Evolutionary conservation across 2,888 invertebrate genomes (phyloP).

Genomic region (Spodoptera littoralis): DNA sequence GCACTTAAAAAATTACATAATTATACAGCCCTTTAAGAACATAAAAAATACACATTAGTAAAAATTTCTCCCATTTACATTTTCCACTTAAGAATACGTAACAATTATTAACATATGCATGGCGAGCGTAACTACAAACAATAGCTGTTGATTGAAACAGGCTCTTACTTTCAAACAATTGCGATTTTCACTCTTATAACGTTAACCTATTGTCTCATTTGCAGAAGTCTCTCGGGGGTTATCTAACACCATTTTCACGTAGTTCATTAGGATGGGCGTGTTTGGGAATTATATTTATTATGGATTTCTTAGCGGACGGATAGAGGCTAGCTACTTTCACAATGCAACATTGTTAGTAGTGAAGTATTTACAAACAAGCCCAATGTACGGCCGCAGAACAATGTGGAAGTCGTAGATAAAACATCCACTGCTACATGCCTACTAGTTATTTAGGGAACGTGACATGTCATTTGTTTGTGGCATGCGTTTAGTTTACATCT

Average conservation of each 20-base stretch:
- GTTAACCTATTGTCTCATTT: constrained; percentile 62
- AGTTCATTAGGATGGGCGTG: constrained; percentile 52
- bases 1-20: too few relatives aligned
- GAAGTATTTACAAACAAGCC: constrained; percentile 61
- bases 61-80: constrained; percentile 9
- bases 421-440: constrained; percentile 47
- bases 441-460: constrained; percentile 35
- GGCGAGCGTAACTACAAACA: constrained; percentile 47
- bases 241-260: constrained; percentile 50
- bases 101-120: constrained; percentile 40
- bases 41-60: constrained; percentile 10
- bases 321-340: constrained; percentile 58
- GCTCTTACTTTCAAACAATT: constrained; percentile 74
- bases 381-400: constrained; percentile 38
- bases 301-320: constrained; percentile 54
- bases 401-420: constrained; percentile 57
- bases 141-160: constrained; percentile 49
- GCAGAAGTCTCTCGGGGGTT: constrained; percentile 53
- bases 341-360: constrained; percentile 58
- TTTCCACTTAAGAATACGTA: constrained; percentile 28
- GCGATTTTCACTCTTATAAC: constrained; percentile 61
- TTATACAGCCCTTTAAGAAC: neutral
- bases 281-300: constrained; percentile 49
- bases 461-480: constrained; percentile 7
- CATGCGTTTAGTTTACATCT: neutral